Base-by-base conservation (phyloP, 2,797 vertebrate species). In the Acrocephalus scirpaceus region DNA sequence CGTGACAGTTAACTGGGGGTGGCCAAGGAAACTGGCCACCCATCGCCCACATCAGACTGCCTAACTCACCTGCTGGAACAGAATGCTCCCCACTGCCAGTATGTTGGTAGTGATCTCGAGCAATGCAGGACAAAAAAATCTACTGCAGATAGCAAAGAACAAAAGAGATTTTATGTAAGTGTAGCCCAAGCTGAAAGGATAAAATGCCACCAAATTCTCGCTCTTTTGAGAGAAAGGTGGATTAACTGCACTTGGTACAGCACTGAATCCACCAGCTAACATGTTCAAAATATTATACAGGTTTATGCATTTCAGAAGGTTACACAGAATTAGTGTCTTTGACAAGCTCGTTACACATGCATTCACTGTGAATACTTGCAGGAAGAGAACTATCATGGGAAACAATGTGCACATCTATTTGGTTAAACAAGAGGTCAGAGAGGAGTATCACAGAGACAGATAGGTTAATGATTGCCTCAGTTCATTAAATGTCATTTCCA, bases 381-480 rank as follows among this genome's bases (percentile, higher is more conserved):
- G 66, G 58, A 85, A 42, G 30, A 78, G 26, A 70, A 48, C 50
- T 75, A 9, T 3, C 0, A 0, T 13, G 20, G 57, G 36, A 61
- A 81, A 78, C 54, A 91, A 57, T 0, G 4, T 50, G 36, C 30
- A 4, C 22, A 82, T 53, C 69, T 67, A 20, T 47, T 44, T 30
- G 60, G 42, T 65, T 71, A 86, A 91, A 72, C 2, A 2, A 57
- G 81, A 89, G 71, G 70, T 86, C 89, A 90, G 61, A 77, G 38
- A 73, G 32, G n/a, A 79, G n/a, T 13, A 79, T 44, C 48, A 48
- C 29, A 50, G 29, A 62, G 47, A 67, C 32, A 67, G 25, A 47
- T 21, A 53, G 86, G 85, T 77, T 76, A 93, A 94, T 42, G 57
- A 88, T 7, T 61, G 71, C 57, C 45, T 84, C 80, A 36, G 44